These are phyloP conservation scores for Cavia aperea DNA, from an alignment of 2,113 vertebrate species.

Conservation along the genomic window DNA sequence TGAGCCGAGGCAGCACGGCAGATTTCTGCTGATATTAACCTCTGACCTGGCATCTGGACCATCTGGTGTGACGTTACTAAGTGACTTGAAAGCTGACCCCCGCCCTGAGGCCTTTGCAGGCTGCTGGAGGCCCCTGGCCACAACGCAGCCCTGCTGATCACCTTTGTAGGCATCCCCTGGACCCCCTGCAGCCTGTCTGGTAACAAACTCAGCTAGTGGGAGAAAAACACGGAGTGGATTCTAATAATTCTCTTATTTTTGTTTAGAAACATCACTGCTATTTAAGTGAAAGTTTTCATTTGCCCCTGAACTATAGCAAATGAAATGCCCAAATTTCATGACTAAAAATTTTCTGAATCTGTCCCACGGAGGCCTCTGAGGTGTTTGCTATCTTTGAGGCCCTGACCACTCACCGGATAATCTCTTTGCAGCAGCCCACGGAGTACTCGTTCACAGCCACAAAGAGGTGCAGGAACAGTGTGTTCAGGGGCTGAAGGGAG, in stretches of 20 bases:
- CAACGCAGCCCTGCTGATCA: background rate
- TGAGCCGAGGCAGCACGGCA: conserved; percentile 22
- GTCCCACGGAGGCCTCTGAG: background rate
- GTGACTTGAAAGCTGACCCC: conserved; percentile 52
- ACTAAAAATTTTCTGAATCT: background rate
- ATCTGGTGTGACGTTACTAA: conserved; percentile 44
- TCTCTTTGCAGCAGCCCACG: conserved; percentile 77
- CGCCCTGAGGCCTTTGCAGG: conserved; percentile 17
- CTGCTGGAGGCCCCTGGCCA: background rate
- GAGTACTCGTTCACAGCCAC: conserved; percentile 80
- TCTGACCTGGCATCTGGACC: conserved; percentile 60
- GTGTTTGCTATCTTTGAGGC: background rate
- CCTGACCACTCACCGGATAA: conserved; percentile 80
- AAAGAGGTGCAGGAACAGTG: conserved; percentile 90
- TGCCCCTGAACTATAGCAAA: conserved; percentile 17
- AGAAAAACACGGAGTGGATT: background rate
- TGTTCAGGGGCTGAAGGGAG: conserved; percentile 85
- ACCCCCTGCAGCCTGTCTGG: background rate
- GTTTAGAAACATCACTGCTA: conserved; percentile 8
- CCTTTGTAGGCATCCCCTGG: background rate
- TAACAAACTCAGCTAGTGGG: background rate
- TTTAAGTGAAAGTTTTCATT: conserved; percentile 17
- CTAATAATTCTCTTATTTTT: conserved; percentile 29
- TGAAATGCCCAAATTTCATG: background rate
- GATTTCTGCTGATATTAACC: conserved; percentile 66